Conservation (phyloP, 2,797 vertebrate genomes). For the Sarcoramphus papa region DNA sequence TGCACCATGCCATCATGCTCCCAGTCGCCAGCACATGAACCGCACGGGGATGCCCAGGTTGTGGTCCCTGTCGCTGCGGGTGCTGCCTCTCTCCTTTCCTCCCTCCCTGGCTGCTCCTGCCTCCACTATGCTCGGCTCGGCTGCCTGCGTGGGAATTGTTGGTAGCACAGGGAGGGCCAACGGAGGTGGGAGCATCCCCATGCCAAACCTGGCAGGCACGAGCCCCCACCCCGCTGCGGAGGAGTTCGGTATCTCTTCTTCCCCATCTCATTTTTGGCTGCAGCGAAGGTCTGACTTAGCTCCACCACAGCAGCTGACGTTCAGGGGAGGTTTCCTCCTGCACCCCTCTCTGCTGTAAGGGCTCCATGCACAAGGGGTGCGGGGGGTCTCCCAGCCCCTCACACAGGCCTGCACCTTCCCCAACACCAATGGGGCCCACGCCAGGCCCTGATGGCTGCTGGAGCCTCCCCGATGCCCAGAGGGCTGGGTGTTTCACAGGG, state of each 20-base stretch:
- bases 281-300: background rate
- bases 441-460: background rate
- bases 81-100: background rate
- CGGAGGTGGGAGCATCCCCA: background rate
- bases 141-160: background rate
- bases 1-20: background rate
- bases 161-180: background rate
- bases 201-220: background rate
- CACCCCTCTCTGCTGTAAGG: background rate
- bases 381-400: background rate
- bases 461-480: accelerated
- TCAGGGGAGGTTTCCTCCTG: background rate
- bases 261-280: background rate
- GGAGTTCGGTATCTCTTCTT: background rate
- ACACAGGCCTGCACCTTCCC: background rate
- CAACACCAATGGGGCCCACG: accelerated
- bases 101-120: background rate
- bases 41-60: background rate
- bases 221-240: accelerated
- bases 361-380: background rate
- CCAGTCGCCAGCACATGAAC: background rate
- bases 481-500: background rate
- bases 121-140: background rate
- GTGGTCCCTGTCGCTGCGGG: background rate
- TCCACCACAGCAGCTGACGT: background rate